Conservation (phyloP, 2,888 invertebrate genomes). For the Brenthis ino region DNA sequence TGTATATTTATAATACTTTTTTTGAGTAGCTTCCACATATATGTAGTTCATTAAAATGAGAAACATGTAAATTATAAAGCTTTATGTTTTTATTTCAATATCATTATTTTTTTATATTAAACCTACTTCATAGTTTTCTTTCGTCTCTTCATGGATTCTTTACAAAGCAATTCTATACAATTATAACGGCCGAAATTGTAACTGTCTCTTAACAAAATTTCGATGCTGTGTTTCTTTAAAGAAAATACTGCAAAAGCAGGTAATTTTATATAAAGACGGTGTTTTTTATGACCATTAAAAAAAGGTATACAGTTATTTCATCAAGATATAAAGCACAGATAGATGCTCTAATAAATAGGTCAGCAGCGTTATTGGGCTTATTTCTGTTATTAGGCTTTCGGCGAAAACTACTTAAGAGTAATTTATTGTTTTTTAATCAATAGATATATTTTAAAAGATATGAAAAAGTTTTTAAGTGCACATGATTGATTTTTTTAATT, state of each 20-base stretch:
- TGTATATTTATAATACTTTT: no score
- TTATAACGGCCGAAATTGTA: slow-evolving; percentile 82
- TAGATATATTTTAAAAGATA: slow-evolving; percentile 43
- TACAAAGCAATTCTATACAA: slow-evolving; percentile 80
- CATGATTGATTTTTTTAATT: slow-evolving; percentile 2
- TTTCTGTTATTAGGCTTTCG: slow-evolving; percentile 72
- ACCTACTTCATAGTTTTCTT: slow-evolving; percentile 51
- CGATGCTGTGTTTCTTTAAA: slow-evolving; percentile 59
- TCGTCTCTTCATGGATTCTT: slow-evolving; percentile 53
- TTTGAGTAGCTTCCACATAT: neutral
- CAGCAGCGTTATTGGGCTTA: slow-evolving; percentile 56
- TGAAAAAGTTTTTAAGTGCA: slow-evolving; percentile 14
- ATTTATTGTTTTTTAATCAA: slow-evolving; percentile 78
- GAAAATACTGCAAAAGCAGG: slow-evolving; percentile 73
- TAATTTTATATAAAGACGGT: slow-evolving; percentile 70
- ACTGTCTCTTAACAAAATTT: slow-evolving; percentile 76
- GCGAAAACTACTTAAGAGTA: slow-evolving; percentile 55
- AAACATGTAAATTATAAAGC: no score
- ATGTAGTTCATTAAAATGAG: neutral
- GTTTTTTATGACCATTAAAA: slow-evolving; percentile 63
- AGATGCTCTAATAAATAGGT: slow-evolving; percentile 74
- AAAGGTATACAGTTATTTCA: slow-evolving; percentile 60
- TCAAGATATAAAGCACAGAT: slow-evolving; percentile 60
- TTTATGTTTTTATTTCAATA: neutral
- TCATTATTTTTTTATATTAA: neutral